Conservation (phyloP, 1,140 invertebrate genomes). For the Cydia fagiglandana region DNA sequence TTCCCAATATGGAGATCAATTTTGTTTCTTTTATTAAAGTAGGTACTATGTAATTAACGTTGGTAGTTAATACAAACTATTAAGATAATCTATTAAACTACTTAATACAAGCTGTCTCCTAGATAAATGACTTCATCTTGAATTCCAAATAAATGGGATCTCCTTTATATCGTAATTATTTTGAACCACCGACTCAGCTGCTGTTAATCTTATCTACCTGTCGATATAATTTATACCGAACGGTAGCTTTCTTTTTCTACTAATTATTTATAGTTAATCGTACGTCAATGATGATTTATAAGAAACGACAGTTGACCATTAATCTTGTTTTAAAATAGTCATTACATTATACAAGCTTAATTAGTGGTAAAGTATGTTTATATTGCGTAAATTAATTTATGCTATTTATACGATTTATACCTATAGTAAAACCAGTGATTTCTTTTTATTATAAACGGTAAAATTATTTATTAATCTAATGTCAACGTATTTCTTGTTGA, state of each 20-base stretch:
- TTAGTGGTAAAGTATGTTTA: too few species aligned
- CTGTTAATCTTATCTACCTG: conserved; percentile 10
- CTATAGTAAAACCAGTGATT: too few species aligned
- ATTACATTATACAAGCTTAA: background rate
- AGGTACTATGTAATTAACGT: too few species aligned
- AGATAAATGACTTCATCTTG: background rate
- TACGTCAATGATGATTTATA: background rate
- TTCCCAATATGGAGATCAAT: too few species aligned
- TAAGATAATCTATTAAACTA: background rate
- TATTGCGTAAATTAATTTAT: too few species aligned
- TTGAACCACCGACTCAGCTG: background rate
- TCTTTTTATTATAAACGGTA: too few species aligned
- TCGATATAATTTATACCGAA: conserved; percentile 13
- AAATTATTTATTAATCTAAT: too few species aligned
- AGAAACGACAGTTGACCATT: background rate
- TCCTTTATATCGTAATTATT: background rate
- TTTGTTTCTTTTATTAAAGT: too few species aligned
- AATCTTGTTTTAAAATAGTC: conserved; percentile 11
- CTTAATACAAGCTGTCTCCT: background rate
- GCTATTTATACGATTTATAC: too few species aligned
- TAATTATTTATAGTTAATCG: conserved; percentile 18
- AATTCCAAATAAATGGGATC: conserved; percentile 13
- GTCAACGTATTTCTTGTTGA: too few species aligned
- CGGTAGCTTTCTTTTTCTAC: conserved; percentile 18
- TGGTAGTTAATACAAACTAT: too few species aligned